These are phyloP conservation scores for Helarctos malayanus DNA, from an alignment of 2,797 vertebrate species.

Conservation along the genomic window DNA sequence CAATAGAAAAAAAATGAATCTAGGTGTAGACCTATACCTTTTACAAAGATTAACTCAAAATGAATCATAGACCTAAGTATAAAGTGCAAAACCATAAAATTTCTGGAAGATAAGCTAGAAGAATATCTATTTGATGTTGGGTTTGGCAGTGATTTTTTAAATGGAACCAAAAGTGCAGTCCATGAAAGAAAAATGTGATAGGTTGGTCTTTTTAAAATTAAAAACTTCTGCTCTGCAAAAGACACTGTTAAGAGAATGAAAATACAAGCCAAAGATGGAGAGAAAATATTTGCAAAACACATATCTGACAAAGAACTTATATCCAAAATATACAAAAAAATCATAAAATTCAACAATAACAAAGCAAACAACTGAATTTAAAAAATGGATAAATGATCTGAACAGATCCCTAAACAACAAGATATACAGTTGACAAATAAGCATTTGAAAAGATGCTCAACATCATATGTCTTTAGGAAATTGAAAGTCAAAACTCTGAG, in stretches of 20 bases:
- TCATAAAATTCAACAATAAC: background rate
- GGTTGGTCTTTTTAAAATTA: background rate
- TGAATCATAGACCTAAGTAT: background rate
- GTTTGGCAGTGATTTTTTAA: background rate
- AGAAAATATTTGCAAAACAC: background rate
- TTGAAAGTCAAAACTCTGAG: background rate
- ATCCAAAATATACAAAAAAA: background rate
- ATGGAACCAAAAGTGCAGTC: background rate
- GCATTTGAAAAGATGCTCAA: background rate
- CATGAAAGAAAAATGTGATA: slow-evolving; percentile 14
- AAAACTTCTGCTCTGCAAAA: background rate
- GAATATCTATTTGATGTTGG: background rate
- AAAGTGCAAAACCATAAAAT: background rate
- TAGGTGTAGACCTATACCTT: background rate
- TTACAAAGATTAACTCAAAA: background rate
- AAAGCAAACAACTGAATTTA: background rate
- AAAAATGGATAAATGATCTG: background rate
- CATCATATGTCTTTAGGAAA: background rate
- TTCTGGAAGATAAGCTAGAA: background rate
- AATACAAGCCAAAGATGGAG: background rate
- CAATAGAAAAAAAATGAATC: background rate
- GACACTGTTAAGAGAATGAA: background rate
- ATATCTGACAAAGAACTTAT: background rate
- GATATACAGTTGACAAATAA: background rate
- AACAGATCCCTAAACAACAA: background rate